Evolutionary conservation across 2,888 invertebrate genomes (phyloP).

Genomic region (Hemistola chrysoprasaria): DNA sequence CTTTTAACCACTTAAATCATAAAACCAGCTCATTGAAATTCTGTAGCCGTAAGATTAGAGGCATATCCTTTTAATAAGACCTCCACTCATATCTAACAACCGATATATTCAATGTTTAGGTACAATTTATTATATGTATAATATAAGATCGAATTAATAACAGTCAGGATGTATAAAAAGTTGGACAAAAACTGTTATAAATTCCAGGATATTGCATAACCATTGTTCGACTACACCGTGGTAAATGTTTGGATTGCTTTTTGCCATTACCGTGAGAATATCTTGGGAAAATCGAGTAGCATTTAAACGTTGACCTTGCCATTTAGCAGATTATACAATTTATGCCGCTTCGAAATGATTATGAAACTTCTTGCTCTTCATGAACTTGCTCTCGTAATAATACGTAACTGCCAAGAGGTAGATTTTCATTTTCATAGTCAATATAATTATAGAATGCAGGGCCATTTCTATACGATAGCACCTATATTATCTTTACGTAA

Average conservation of each 20-base stretch:
- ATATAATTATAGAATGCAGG: too few species aligned
- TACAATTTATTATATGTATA: too few species aligned
- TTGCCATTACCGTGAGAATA: slow-evolving; percentile 11
- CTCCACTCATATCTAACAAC: slow-evolving; percentile 1
- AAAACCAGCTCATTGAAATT: slow-evolving; percentile 45
- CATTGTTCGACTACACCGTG: background rate
- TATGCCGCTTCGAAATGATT: slow-evolving; percentile 11
- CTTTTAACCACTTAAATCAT: slow-evolving; percentile 34
- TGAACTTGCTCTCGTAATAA: too few species aligned
- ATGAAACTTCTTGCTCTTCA: background rate
- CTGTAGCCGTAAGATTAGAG: slow-evolving; percentile 35
- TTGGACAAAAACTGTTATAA: background rate
- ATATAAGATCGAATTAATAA: background rate
- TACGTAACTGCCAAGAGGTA: too few species aligned
- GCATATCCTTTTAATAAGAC: slow-evolving; percentile 27
- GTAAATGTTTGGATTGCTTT: slow-evolving; percentile 3
- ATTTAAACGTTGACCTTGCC: slow-evolving; percentile 10
- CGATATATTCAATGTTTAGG: slow-evolving; percentile 2
- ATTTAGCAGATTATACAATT: slow-evolving; percentile 2
- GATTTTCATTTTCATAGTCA: slow-evolving; percentile 19
- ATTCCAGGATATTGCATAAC: slow-evolving; percentile 1
- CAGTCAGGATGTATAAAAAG: slow-evolving; percentile 1
- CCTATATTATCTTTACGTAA: too few species aligned
- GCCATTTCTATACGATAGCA: too few species aligned
- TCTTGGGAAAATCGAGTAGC: slow-evolving; percentile 3